Percentiles rank a stretch among this genome's conserved stretches.
phyloP scores from a whole-genome alignment of 1,140 invertebrate genomes.

The Drosophila willistoni region DNA sequence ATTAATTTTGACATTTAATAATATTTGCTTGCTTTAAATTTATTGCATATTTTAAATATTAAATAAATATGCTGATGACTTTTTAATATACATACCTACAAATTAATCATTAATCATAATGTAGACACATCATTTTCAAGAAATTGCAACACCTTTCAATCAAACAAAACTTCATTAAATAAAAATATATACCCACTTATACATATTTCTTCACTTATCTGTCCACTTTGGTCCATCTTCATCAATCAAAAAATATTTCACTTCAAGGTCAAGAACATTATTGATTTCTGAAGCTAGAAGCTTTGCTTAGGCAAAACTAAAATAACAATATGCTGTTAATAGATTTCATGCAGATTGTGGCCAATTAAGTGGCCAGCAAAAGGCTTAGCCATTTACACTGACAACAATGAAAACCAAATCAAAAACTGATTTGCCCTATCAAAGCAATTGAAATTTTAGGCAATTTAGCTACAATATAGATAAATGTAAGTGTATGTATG shows the following conservation, averaged over 20 bases:
- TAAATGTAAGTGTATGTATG: neutral
- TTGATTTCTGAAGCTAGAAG: conserved; percentile 12
- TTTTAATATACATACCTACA: too few species aligned
- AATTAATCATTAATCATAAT: too few species aligned
- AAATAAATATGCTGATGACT: too few species aligned
- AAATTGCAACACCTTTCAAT: neutral
- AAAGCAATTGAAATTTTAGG: neutral
- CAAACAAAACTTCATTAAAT: neutral
- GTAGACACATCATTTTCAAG: too few species aligned
- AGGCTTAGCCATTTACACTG: conserved; percentile 8
- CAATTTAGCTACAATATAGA: conserved; percentile 5
- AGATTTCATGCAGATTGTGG: conserved; percentile 28
- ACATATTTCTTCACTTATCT: neutral
- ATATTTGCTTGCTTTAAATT: too few species aligned
- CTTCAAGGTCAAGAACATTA: conserved; percentile 1
- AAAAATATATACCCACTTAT: neutral
- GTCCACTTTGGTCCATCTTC: conserved; percentile 1
- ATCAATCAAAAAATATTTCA: conserved; percentile 16
- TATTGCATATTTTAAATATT: too few species aligned
- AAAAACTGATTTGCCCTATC: conserved; percentile 10
- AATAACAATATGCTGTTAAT: conserved; percentile 19
- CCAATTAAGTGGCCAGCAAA: conserved; percentile 59
- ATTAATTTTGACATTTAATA: too few species aligned
- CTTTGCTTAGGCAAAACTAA: neutral
- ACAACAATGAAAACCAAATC: conserved; percentile 61